Evolutionary conservation across 2,797 vertebrate genomes (phyloP).

Genomic region (Rhynchonycteris naso): DNA sequence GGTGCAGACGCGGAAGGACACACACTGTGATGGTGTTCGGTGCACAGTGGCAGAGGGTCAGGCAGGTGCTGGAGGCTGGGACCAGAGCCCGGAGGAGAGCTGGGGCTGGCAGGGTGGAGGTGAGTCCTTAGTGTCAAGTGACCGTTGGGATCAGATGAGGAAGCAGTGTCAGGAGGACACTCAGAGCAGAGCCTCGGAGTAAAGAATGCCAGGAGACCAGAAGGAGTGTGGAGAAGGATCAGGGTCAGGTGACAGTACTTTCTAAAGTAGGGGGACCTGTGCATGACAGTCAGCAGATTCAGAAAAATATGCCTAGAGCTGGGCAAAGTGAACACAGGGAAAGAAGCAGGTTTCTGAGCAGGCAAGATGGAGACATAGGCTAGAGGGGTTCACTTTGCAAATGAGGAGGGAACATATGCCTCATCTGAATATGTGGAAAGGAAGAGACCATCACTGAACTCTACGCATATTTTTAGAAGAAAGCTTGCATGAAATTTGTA

Average conservation of each 20-base stretch:
- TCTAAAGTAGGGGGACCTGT: neutral
- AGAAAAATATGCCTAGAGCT: neutral
- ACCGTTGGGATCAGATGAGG: neutral
- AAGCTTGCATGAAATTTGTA: neutral
- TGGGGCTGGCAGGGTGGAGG: neutral
- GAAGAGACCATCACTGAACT: constrained; percentile 21
- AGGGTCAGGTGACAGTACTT: neutral
- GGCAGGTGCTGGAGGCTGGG: accelerated
- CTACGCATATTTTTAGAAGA: constrained; percentile 29
- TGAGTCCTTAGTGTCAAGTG: accelerated
- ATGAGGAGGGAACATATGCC: constrained; percentile 68
- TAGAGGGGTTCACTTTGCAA: constrained; percentile 58
- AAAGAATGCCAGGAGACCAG: neutral
- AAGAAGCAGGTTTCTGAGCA: neutral
- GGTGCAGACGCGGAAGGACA: accelerated
- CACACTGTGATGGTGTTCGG: neutral
- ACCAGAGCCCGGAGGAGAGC: neutral
- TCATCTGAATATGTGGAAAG: constrained; percentile 67
- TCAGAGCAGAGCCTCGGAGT: neutral
- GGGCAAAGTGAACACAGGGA: neutral
- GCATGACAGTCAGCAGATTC: neutral
- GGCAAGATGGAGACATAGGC: neutral
- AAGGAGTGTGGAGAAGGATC: neutral
- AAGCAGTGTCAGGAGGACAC: neutral
- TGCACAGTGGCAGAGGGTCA: neutral